A percentile compares a stretch with the other conserved stretches of the same genome.
phyloP scores from a whole-genome alignment of 2,113 vertebrate genomes.

The Caranx melampygus region DNA sequence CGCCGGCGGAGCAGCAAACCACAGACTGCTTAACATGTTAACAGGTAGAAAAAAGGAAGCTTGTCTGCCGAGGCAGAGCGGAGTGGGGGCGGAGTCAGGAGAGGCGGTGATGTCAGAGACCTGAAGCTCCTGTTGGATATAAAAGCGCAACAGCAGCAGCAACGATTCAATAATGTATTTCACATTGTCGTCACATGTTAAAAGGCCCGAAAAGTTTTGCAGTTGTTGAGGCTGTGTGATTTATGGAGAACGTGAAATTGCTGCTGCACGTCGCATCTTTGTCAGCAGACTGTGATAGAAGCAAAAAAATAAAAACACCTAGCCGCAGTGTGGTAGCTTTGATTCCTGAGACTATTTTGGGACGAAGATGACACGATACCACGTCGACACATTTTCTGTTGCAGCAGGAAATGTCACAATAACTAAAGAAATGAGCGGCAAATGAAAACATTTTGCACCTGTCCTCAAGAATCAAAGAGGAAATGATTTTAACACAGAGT shows the following conservation, averaged over 20 bases:
- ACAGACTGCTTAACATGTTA: slow-evolving; percentile 70
- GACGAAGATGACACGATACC: neutral
- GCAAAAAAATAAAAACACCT: slow-evolving; percentile 11
- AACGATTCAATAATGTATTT: neutral
- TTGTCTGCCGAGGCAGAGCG: slow-evolving; percentile 32
- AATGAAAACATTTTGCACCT: too few species aligned
- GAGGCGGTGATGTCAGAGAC: neutral
- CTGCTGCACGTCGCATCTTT: slow-evolving; percentile 30
- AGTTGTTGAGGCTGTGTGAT: neutral
- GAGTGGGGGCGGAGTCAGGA: slow-evolving; percentile 4
- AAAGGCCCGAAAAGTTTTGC: neutral
- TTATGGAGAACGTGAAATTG: slow-evolving; percentile 11
- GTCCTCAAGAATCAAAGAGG: too few species aligned
- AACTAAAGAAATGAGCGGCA: neutral
- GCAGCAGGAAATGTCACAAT: neutral
- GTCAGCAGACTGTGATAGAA: slow-evolving; percentile 51
- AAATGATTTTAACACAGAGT: neutral
- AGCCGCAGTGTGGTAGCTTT: neutral
- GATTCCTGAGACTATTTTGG: slow-evolving; percentile 34
- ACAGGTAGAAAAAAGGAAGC: slow-evolving; percentile 63
- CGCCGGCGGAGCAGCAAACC: slow-evolving; percentile 49
- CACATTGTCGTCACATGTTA: neutral
- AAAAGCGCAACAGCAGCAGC: neutral
- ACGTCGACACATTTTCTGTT: slow-evolving; percentile 10
- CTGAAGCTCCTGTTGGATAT: neutral